Base-by-base conservation (phyloP, 2,113 vertebrate species). In the Seriola quinqueradiata region DNA sequence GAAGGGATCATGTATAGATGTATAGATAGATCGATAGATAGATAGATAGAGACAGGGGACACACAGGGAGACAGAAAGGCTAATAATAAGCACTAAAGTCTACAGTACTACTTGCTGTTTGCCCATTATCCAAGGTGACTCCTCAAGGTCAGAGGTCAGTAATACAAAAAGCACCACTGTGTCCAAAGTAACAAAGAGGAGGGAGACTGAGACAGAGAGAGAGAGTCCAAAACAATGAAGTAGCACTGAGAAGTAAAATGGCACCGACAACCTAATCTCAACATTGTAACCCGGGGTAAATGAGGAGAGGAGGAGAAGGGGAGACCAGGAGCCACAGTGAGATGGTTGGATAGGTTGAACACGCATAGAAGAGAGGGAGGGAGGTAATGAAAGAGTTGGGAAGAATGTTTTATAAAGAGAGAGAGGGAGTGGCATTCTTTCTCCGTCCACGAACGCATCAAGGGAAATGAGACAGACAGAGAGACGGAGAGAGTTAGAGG, bases 181-280 rank as follows among this genome's bases (percentile, higher is more conserved):
- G 81, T 80, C 81, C 63, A 25, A 70, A 79, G 75, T 46, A 85
- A 87, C 79, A 90, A 81, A 89, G 79, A 87, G 70, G 42, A 83
- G 70, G 75, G 61, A 79, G 55, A 84, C 77, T 13, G 36, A 77
- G 79, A 78, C 73, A 76, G 59, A 81, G 57, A 85, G 69, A 87
- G 59, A 76, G 78, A 91, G 85, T 94, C 90, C 78, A 87, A 92
- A 93, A 92, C 91, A 93, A 91, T 93, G 75, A 93, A 89, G 82
- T 36, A 71, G 68, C 71, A 52, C 58, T n/a, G 73, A 86, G 87
- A 90, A 71, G 85, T 85, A 91, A 94, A 94, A 92, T 90, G 79
- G 85, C 92, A 89, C 79, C 19, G 92, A 94, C 93, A 94, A 90
- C 87, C 92, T 91, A 93, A 94, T 94, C 93, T 94, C 85, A 91